Base-by-base conservation (phyloP, 1,140 invertebrate genomes). In the Alviniconcha marisindica region DNA sequence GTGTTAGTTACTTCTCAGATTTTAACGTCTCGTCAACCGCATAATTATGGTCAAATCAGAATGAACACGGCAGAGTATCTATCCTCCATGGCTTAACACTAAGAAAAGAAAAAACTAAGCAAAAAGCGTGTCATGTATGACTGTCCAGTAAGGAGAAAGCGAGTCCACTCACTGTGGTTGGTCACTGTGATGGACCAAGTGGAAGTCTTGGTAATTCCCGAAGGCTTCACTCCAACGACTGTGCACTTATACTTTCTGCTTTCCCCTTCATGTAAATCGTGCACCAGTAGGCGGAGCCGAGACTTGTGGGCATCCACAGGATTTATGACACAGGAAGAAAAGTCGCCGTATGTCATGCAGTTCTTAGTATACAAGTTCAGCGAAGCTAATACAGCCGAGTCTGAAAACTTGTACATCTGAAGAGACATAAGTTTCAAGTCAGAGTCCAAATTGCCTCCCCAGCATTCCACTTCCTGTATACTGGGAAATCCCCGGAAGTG, bases 381-480 rank as follows among this genome's bases (percentile, higher is more conserved):
- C 21, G 42, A 74, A 14, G 36, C 38, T 21, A 74, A 21, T 3
- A 74, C 71, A 2, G 36, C 21, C 10, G 38, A 0, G 21, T 74
- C 33, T 24, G 71, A 44, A 21, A 5, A 15, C 21, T 10, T 21
- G 71, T 28, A 74, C 21, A 74, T 36, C 21, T 74, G 2, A 7
- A 78, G 77, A 2, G 77, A 78, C 48, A 78, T 15, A 12, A 78
- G 77, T 14, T 40, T 60, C 7, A 78, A 51, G 28, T 60, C 77
- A 10, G 77, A 21, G 10, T 60, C 77, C 33, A 78, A 38, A 36
- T 36, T 42, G 15, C 33, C 54, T 2, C 77, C 77, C 77, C 77
- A 78, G 54, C 77, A 78, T 56, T 78, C 31, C 36, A 78, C 77
- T 56, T 78, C 77, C 51, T 78, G 51, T 78, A 78, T 60, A 10